Conservation (phyloP, 2,797 vertebrate species). For the Molossus molossus region DNA sequence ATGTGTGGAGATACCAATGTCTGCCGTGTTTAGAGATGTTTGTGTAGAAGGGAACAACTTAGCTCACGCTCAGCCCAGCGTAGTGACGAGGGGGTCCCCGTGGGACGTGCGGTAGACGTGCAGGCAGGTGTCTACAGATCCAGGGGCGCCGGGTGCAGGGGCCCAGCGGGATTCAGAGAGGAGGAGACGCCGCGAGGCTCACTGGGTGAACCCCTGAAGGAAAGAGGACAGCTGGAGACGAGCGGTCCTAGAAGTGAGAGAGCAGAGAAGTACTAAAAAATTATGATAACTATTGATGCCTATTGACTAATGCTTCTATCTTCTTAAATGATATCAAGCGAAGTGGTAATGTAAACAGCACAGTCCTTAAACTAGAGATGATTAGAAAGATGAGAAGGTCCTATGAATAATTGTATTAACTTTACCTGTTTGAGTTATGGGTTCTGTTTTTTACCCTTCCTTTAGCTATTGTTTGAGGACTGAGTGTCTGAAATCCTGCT, state of each 20-base stretch:
- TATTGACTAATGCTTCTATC: background rate
- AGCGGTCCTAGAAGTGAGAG: background rate
- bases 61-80: background rate
- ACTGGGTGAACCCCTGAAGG: background rate
- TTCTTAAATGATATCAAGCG: slow-evolving; percentile 21
- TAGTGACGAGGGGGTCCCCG: background rate
- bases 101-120: background rate
- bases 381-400: background rate
- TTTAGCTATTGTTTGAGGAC: background rate
- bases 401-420: background rate
- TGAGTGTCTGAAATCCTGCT: background rate
- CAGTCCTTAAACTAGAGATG: background rate
- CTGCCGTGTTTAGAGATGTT: slow-evolving; percentile 23
- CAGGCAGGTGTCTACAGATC: background rate
- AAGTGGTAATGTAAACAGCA: background rate
- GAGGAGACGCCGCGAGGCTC: background rate
- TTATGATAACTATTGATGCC: background rate
- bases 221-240: background rate
- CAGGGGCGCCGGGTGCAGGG: background rate
- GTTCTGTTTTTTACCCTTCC: background rate
- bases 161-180: background rate
- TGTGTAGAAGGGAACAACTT: background rate
- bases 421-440: background rate
- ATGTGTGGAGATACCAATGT: slow-evolving; percentile 22
- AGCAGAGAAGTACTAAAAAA: background rate